phyloP scores from a whole-genome alignment of 2,888 invertebrate species.

The Smittia aterrima region DNA sequence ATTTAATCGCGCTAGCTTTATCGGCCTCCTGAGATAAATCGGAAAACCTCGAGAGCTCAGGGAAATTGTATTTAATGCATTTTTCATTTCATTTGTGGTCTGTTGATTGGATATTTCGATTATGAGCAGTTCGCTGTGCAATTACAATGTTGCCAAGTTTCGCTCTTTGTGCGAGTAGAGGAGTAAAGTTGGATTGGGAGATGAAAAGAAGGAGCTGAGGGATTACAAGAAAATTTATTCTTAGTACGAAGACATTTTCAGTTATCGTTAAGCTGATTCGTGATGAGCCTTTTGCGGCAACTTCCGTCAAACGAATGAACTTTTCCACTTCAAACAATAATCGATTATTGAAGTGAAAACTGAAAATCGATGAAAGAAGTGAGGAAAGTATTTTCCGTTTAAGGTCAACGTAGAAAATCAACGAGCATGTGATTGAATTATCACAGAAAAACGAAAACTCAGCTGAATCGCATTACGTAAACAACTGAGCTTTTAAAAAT shows the following conservation, averaged over 20 bases:
- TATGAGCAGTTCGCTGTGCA: background rate
- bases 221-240: background rate
- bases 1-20: too few relatives aligned
- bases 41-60: background rate
- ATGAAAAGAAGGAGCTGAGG: background rate
- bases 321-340: background rate
- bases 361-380: too few relatives aligned
- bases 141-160: background rate
- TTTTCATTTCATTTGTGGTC: background rate
- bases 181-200: background rate
- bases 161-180: background rate
- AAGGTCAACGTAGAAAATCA: background rate
- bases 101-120: background rate
- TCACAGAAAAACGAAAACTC: background rate
- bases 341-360: background rate
- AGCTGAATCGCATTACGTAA: too few relatives aligned
- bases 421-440: background rate
- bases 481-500: too few relatives aligned
- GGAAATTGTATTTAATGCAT: background rate
- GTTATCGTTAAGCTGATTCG: background rate
- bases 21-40: too few relatives aligned
- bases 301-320: background rate
- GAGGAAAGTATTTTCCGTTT: background rate
- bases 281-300: background rate
- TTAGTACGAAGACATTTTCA: background rate